These are phyloP conservation scores for Aeoliscus strigatus DNA, from an alignment of 2,797 vertebrate genomes.

Conservation along the genomic window DNA sequence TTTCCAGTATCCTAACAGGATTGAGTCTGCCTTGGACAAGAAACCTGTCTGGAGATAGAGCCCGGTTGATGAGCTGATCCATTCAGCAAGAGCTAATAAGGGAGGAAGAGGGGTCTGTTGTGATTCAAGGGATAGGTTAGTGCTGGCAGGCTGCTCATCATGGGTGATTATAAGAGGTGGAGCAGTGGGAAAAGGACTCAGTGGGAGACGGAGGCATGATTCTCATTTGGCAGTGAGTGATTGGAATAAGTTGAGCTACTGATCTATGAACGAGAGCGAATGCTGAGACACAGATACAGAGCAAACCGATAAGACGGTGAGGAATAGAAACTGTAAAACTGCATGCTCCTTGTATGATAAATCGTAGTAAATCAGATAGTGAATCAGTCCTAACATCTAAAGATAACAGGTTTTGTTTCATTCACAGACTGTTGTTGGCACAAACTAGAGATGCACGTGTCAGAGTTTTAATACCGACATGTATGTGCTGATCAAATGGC, in stretches of 20 bases:
- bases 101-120: conserved; percentile 68
- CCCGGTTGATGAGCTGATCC: conserved; percentile 66
- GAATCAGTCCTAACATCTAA: too few relatives aligned
- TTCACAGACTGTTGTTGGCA: too few relatives aligned
- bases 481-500: too few relatives aligned
- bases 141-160: conserved; percentile 73
- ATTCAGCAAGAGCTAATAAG: conserved; percentile 70
- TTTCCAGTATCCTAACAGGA: conserved; percentile 66
- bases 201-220: conserved; percentile 53
- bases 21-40: conserved; percentile 57
- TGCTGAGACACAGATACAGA: too few relatives aligned
- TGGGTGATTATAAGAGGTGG: conserved; percentile 71
- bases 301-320: too few relatives aligned
- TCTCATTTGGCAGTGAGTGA: conserved; percentile 47
- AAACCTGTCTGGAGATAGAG: conserved; percentile 50
- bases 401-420: too few relatives aligned
- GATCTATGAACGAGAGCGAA: conserved; percentile 36
- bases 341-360: too few relatives aligned
- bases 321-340: too few relatives aligned
- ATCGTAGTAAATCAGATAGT: too few relatives aligned
- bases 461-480: too few relatives aligned
- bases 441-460: too few relatives aligned
- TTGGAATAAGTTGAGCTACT: conserved; percentile 35
- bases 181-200: conserved; percentile 57
- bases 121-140: conserved; percentile 74